Evolutionary conservation across 2,797 vertebrate genomes (phyloP), one percentile per base, ranked within the genome.

Genomic region (Notoglanidium macrostoma): DNA sequence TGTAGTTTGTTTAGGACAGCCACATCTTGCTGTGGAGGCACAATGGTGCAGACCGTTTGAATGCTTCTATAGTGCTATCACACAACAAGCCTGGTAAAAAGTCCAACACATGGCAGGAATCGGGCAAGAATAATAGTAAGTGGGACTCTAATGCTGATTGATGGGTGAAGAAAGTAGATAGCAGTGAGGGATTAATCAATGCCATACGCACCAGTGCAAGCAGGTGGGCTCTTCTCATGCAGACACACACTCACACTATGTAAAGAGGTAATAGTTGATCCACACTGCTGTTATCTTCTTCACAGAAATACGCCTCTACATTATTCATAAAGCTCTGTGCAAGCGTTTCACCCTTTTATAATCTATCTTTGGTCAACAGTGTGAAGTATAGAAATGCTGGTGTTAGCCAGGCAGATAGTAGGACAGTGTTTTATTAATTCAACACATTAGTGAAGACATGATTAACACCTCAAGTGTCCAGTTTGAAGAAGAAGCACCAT

Each of bases 181-280:
- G 84, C n/a, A 81, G 54, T 84, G 46, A 81, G 67, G 86, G 73
- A 91, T 92, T 89, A 87, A 90, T 90, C 87, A 92, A 87, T 51
- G 86, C 46, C 77, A 86, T 86, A 82, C 67, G 46, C 88, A 68
- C 70, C 67, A 85, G 46, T 15, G 29, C 85, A 80, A 51, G 87
- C 70, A 89, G 84, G 87, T 72, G 19, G 83, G 79, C 77, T 26
- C 85, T 80, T 57, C n/a, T 68, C 67, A 76, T 76, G 63, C 73
- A 87, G 26, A 87, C 61, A 65, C 72, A 63, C 68, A 85, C 68
- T 83, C 72, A 87, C 35, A 84, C 76, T 23, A 57, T 63, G 61
- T 70, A 68, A 76, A 46, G 51, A 63, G 23, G 59, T 73, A 51
- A 70, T 68, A 81, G 76, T 68, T 21, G 44, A 85, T 4, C 14